phyloP scores from a whole-genome alignment of 2,113 vertebrate species.

The Pleuronectes platessa region DNA sequence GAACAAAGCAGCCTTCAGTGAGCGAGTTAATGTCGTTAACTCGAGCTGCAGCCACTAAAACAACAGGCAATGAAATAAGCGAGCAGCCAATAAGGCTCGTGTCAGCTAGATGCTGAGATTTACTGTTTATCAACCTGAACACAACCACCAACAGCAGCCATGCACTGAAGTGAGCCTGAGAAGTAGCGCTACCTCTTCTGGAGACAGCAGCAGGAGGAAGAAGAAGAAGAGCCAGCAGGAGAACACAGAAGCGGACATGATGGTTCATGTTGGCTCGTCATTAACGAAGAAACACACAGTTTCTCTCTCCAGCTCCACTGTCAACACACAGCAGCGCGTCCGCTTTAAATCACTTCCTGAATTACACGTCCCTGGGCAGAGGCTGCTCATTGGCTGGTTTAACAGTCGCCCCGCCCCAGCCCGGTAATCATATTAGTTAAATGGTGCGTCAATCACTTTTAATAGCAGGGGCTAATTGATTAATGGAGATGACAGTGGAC shows the following conservation, averaged over 20 bases:
- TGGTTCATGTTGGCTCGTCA: background rate
- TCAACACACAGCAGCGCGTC: background rate
- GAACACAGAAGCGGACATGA: conserved; percentile 8
- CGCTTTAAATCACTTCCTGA: conserved; percentile 67
- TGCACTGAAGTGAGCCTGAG: background rate
- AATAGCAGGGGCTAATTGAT: too few relatives aligned
- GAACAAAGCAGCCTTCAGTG: background rate
- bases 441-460: conserved; percentile 42
- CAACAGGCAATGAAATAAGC: background rate
- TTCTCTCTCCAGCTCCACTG: background rate
- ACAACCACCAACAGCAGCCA: background rate
- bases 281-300: background rate
- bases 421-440: conserved; percentile 15
- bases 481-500: too few relatives aligned
- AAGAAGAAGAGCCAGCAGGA: conserved; percentile 35
- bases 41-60: background rate
- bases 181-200: conserved; percentile 43
- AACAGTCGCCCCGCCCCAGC: background rate
- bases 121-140: background rate
- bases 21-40: background rate
- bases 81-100: background rate
- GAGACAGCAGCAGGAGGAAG: background rate
- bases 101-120: background rate
- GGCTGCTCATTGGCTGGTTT: conserved; percentile 52
- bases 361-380: background rate